Evolutionary conservation across 1,140 invertebrate genomes (phyloP).

Genomic region (Artemia franciscana): DNA sequence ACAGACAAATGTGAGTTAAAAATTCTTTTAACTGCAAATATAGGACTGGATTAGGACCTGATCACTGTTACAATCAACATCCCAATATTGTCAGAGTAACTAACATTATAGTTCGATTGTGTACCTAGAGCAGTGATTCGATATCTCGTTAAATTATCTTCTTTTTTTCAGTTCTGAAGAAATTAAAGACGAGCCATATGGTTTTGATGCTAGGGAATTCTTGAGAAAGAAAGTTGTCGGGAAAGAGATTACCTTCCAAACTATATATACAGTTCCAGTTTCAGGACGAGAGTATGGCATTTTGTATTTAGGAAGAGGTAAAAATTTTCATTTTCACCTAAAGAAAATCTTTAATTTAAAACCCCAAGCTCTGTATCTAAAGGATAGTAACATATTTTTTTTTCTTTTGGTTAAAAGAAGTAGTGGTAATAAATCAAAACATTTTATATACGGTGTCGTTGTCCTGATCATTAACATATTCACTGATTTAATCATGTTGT

Average conservation of each 20-base stretch:
- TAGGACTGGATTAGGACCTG: no score
- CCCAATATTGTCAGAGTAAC: no score
- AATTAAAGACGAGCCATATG: conserved; percentile 73
- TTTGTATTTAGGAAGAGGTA: conserved; percentile 60
- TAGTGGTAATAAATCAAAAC: no score
- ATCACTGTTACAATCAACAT: no score
- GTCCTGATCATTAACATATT: no score
- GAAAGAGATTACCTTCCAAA: conserved; percentile 51
- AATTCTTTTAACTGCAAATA: no score
- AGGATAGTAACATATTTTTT: neutral
- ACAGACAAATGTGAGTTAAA: no score
- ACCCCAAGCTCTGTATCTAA: neutral
- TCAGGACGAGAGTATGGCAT: conserved; percentile 63
- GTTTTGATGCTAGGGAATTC: conserved; percentile 88
- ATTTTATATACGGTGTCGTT: no score
- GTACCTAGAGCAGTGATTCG: no score
- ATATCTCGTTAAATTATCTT: no score
- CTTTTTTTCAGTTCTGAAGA: conserved; percentile 27
- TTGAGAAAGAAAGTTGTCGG: conserved; percentile 75
- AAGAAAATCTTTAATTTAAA: neutral
- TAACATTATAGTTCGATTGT: no score
- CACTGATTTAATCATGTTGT: no score
- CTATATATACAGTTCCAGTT: conserved; percentile 22
- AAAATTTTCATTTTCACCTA: neutral
- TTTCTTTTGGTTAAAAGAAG: conserved; percentile 26